Evolutionary conservation across 2,888 invertebrate species (phyloP).

Genomic region (Pediacus dermestoides): DNA sequence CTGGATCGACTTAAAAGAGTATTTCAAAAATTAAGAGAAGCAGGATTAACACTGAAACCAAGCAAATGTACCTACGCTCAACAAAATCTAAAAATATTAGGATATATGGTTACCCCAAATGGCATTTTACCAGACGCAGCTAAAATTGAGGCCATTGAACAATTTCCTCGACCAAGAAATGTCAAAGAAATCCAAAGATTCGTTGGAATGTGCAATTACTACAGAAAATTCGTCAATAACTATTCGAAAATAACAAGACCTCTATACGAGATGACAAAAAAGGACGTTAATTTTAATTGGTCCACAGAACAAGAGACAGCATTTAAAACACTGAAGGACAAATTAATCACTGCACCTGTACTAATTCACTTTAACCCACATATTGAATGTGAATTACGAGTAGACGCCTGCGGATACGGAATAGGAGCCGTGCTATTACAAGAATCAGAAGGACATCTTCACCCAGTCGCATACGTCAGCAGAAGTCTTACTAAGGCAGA

Average conservation of each 20-base stretch:
- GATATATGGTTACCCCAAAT: constrained; percentile 26
- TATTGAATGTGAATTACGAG: too few species aligned
- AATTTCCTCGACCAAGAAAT: constrained; percentile 21
- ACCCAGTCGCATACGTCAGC: constrained; percentile 26
- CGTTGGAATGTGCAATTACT: constrained; percentile 24
- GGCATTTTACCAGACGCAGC: too few species aligned
- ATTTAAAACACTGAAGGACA: constrained; percentile 22
- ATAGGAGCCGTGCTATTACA: too few species aligned
- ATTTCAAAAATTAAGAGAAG: constrained; percentile 17
- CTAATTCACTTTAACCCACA: constrained; percentile 18
- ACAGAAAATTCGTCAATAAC: constrained; percentile 21
- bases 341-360: constrained; percentile 18
- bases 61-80: too few species aligned
- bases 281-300: constrained; percentile 16
- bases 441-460: constrained; percentile 13
- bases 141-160: too few species aligned
- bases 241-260: constrained; percentile 21
- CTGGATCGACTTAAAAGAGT: constrained; percentile 18
- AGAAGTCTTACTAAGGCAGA: too few species aligned
- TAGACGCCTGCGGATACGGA: too few species aligned
- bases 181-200: constrained; percentile 21
- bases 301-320: too few species aligned
- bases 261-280: constrained; percentile 18
- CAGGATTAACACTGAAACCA: constrained; percentile 24
- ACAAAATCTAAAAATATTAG: too few species aligned